These are phyloP conservation scores for Trachelus iudaicus DNA, from an alignment of 2,888 invertebrate species.

Conservation along the genomic window DNA sequence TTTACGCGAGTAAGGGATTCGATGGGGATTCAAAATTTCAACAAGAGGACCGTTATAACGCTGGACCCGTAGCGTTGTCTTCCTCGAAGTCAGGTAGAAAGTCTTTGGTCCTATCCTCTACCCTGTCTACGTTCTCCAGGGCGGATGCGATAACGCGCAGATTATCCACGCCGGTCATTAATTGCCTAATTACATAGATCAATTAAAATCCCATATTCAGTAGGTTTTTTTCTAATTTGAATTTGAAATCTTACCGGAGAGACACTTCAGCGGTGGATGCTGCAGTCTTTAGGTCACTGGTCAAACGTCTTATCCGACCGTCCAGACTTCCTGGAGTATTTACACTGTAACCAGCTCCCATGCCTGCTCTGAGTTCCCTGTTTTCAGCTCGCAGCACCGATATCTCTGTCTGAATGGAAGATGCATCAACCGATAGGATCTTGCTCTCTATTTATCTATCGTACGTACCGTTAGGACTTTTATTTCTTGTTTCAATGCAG, in stretches of 20 bases:
- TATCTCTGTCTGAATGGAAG: conserved; percentile 66
- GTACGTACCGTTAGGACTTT: conserved; percentile 74
- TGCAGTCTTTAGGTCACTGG: conserved; percentile 72
- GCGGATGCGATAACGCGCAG: conserved; percentile 74
- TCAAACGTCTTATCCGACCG: conserved; percentile 68
- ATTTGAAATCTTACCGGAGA: conserved; percentile 69
- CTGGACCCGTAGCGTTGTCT: conserved; percentile 68
- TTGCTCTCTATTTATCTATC: background rate
- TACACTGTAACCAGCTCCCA: conserved; percentile 66
- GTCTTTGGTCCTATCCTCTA: conserved; percentile 68
- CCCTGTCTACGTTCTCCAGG: conserved; percentile 71
- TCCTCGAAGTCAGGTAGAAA: conserved; percentile 67
- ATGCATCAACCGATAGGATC: background rate
- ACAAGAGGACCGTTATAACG: conserved; percentile 55
- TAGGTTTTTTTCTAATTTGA: background rate
- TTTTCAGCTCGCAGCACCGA: conserved; percentile 69
- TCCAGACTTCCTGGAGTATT: conserved; percentile 41
- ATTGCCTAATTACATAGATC: conserved; percentile 67
- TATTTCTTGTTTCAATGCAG: conserved; percentile 77
- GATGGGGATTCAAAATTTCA: conserved; percentile 6
- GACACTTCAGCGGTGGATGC: conserved; percentile 76
- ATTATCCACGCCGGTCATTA: conserved; percentile 76
- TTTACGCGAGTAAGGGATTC: conserved; percentile 24
- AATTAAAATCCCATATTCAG: background rate
- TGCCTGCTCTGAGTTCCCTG: conserved; percentile 65